Conservation (phyloP, 1,140 invertebrate genomes). For the Triops cancriformis region DNA sequence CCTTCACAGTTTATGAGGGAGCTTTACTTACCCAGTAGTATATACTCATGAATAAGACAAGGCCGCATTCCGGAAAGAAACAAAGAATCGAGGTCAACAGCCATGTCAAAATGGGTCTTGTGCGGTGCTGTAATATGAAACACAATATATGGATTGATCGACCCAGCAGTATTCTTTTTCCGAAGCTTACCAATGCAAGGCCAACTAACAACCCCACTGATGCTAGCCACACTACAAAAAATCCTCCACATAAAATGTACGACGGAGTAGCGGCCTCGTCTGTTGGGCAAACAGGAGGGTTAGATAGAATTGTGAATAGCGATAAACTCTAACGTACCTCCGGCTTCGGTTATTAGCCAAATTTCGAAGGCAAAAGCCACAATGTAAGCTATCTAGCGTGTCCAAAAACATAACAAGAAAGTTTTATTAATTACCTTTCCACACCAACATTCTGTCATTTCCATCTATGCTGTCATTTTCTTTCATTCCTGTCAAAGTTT, state of each 20-base stretch:
- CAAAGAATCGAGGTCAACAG: slow-evolving; percentile 53
- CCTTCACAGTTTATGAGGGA: slow-evolving; percentile 20
- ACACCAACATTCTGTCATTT: not conserved
- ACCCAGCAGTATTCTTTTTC: slow-evolving; percentile 19
- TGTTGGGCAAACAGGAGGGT: slow-evolving; percentile 4
- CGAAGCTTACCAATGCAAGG: slow-evolving; percentile 47
- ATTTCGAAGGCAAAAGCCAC: slow-evolving; percentile 34
- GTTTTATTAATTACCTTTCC: not conserved
- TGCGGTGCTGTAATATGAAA: slow-evolving; percentile 50
- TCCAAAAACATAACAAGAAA: slow-evolving; percentile 20
- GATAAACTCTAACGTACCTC: slow-evolving; percentile 30
- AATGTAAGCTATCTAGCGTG: slow-evolving; percentile 33
- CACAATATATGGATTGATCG: slow-evolving; percentile 25
- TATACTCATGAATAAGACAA: slow-evolving; percentile 59
- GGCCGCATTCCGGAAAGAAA: slow-evolving; percentile 55
- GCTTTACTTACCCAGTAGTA: slow-evolving; percentile 52
- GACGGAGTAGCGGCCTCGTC: slow-evolving; percentile 46
- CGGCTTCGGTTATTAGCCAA: slow-evolving; percentile 34
- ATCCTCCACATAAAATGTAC: slow-evolving; percentile 50
- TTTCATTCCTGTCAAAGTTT: no score
- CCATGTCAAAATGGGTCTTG: slow-evolving; percentile 52
- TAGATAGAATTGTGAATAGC: not conserved
- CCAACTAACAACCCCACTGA: slow-evolving; percentile 51
- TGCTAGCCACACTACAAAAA: slow-evolving; percentile 50
- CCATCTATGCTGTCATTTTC: not conserved